These are phyloP conservation scores for Aphrophora alni DNA, from an alignment of 2,888 invertebrate species.

Conservation along the genomic window DNA sequence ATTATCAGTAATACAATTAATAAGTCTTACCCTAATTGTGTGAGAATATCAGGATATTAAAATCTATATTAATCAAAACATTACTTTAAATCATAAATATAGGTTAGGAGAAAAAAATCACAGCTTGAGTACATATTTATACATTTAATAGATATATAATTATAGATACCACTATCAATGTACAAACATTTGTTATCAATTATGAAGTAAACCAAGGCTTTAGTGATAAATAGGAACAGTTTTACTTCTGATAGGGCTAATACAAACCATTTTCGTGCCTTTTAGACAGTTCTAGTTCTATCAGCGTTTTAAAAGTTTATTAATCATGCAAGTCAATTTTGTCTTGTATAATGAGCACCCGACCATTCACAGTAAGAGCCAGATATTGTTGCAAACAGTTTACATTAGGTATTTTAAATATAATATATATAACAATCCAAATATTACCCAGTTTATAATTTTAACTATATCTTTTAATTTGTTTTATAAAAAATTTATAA, in stretches of 20 bases:
- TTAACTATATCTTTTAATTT: no score
- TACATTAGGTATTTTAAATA: no score
- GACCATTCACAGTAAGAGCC: no score
- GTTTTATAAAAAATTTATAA: no score
- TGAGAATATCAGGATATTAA: not conserved
- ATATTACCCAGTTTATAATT: no score
- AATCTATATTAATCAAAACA: not conserved
- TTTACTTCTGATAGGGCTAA: not conserved
- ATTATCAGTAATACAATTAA: not conserved
- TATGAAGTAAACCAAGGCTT: constrained; percentile 39
- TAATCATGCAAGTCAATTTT: not conserved
- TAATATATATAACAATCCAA: no score
- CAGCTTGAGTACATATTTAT: constrained; percentile 9
- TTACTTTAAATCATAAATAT: not conserved
- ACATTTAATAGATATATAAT: constrained; percentile 29
- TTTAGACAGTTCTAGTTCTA: not conserved
- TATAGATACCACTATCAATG: constrained; percentile 46
- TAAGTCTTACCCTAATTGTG: not conserved
- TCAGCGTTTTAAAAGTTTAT: not conserved
- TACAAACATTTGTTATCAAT: constrained; percentile 47
- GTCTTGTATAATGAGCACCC: not conserved
- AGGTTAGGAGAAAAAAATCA: constrained; percentile 9
- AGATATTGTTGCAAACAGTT: no score
- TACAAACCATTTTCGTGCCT: not conserved
- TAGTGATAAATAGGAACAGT: constrained; percentile 10